phyloP scores from a whole-genome alignment of 2,113 vertebrate genomes.

The Chaetops frenatus region DNA sequence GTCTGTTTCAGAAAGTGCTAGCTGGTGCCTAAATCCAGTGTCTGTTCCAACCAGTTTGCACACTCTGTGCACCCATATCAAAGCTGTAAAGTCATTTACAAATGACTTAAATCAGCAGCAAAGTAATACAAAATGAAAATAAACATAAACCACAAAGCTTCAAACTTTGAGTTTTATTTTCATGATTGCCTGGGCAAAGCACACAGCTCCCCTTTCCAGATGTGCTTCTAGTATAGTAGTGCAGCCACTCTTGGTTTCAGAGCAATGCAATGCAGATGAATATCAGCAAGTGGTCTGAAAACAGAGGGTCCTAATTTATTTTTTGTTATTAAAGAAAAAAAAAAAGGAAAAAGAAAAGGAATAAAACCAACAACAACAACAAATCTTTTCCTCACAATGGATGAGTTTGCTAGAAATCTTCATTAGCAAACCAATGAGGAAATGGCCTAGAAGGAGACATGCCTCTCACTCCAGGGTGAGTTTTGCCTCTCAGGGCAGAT shows the following conservation, averaged over 20 bases:
- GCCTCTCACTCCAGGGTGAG: accelerated
- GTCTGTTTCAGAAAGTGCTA: constrained; percentile 43
- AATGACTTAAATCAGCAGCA: not conserved
- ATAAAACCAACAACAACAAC: not conserved
- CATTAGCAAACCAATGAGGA: not conserved
- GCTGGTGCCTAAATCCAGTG: not conserved
- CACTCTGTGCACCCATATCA: not conserved
- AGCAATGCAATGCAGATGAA: not conserved
- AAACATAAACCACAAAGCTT: not conserved
- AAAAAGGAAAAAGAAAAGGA: not conserved
- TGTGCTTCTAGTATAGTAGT: not conserved
- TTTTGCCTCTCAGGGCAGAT: not conserved
- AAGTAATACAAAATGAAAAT: not conserved
- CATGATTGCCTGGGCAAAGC: not conserved
- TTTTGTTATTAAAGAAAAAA: not conserved
- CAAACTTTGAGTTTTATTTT: not conserved
- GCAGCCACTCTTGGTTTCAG: not conserved
- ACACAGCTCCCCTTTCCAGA: not conserved
- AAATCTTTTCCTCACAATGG: not conserved
- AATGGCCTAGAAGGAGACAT: not conserved
- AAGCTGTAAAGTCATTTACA: not conserved
- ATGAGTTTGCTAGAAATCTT: not conserved
- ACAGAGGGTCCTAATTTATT: not conserved
- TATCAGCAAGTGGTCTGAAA: not conserved
- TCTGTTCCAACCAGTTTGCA: constrained; percentile 15